A percentile compares a stretch with the other conserved stretches of the same genome.
Evolutionary conservation across 2,113 vertebrate species (phyloP).

Genomic region (Phylloscopus trochilus): DNA sequence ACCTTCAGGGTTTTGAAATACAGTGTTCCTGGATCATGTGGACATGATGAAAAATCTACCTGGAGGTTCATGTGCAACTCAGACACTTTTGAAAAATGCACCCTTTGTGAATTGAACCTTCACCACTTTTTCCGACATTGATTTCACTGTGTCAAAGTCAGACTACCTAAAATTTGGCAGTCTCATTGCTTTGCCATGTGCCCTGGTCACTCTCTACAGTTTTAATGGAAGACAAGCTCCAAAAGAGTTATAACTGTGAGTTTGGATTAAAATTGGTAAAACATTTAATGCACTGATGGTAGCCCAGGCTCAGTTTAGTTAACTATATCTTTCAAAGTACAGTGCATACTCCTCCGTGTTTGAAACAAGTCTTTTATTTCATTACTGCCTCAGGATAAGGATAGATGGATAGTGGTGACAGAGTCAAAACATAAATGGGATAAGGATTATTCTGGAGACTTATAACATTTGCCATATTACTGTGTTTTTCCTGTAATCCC

Average conservation of each 20-base stretch:
- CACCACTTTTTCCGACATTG: neutral
- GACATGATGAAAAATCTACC: neutral
- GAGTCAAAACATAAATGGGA: constrained; percentile 33
- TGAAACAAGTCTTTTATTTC: constrained; percentile 27
- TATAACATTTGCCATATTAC: constrained; percentile 17
- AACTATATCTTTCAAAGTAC: neutral
- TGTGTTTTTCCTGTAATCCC: constrained; percentile 13
- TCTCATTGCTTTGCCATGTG: neutral
- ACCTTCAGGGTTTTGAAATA: neutral
- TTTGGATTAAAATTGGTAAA: neutral
- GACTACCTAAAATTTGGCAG: neutral
- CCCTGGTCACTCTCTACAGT: neutral
- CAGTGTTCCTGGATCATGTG: neutral
- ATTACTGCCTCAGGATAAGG: constrained; percentile 13
- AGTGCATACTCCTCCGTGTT: neutral
- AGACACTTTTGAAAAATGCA: neutral
- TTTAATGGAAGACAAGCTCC: neutral
- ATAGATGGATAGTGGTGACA: constrained; percentile 17
- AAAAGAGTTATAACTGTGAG: neutral
- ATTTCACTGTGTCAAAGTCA: neutral
- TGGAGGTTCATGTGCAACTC: neutral
- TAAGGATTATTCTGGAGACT: constrained; percentile 26
- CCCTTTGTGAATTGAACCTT: neutral
- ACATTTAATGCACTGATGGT: neutral
- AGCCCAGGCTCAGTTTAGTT: neutral